These are phyloP conservation scores for Microctenopoma lineatum DNA, from an alignment of 2,797 vertebrate species.

Conservation along the genomic window DNA sequence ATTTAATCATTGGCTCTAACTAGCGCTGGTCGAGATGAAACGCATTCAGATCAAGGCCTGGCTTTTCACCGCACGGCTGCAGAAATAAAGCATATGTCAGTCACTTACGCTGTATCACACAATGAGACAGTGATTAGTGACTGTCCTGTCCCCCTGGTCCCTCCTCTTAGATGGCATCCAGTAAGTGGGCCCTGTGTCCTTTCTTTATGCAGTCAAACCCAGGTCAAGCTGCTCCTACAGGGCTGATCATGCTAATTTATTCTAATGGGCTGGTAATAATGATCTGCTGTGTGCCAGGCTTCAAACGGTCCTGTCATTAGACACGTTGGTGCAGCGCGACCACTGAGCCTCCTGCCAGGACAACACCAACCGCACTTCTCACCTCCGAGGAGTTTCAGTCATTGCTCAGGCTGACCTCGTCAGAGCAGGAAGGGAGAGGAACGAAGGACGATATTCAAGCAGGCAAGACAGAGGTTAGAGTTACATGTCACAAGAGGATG, in stretches of 20 bases:
- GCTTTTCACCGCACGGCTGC: slow-evolving; percentile 22
- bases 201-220: slow-evolving; percentile 50
- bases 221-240: slow-evolving; percentile 36
- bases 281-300: slow-evolving; percentile 66
- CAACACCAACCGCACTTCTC: slow-evolving; percentile 14
- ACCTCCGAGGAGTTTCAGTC: slow-evolving; percentile 22
- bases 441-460: slow-evolving; percentile 2
- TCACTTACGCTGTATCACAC: slow-evolving; percentile 31
- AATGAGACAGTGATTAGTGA: slow-evolving; percentile 69
- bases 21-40: slow-evolving; percentile 47
- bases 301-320: slow-evolving; percentile 75
- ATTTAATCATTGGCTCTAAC: slow-evolving; percentile 54
- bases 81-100: slow-evolving; percentile 41
- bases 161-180: slow-evolving; percentile 43
- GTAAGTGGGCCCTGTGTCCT: slow-evolving; percentile 50
- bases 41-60: slow-evolving; percentile 19
- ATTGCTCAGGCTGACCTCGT: slow-evolving; percentile 6
- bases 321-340: slow-evolving; percentile 70
- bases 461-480: slow-evolving; percentile 1
- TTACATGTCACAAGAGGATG: too few species aligned
- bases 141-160: slow-evolving; percentile 28
- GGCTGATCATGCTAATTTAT: slow-evolving; percentile 73
- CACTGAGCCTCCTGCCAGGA: slow-evolving; percentile 49
- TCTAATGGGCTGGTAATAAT: slow-evolving; percentile 76
- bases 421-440: neutral